Base-by-base conservation (phyloP, 1,140 invertebrate genomes). In the Brachionus paranguensis region DNA sequence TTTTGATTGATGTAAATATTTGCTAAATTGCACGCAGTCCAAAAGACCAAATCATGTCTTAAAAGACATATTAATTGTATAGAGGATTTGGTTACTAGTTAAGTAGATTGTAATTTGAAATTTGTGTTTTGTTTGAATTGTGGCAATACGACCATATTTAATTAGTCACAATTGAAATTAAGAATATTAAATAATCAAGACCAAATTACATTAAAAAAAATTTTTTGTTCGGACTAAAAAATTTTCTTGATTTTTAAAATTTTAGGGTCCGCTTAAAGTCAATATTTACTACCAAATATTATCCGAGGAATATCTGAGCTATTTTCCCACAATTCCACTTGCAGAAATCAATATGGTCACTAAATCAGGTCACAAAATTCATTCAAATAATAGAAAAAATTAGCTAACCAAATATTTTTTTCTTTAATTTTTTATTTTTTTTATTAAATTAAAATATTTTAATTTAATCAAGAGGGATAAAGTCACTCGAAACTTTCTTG, bases 1-100 rank as follows among this genome's bases (percentile, higher is more conserved):
- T 47, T 76, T 50, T 37, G 20, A 74, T 24, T 45, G 20, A 50
- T 50, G 72, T 50, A 76, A 76, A 76, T 76, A 76, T 76, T 76
- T 76, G 27, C 45, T 29, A 29, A 76, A 76, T 50, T 76, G 72
- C 45, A 74, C 41, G 37, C 27, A 50, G 8, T 27, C 24, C 20
- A 76, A 76, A 50, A 50, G 12, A 50, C 24, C 7, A 50, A 24
- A 37, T 50, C 17, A 14, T 76, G 33, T 41, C 12, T 72, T 72
- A 43, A 20, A 43, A 72, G 68, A 41, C 41, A 17, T 72, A 37
- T 60, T 60, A 60, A 60, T 60, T 60, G 53, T 60, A 60, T 60
- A 60, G 10, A 60, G 53, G n/a, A 60, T 60, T 60, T 24, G 17
- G 10, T 60, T 60, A 20, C 53, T 60, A 60, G 53, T 60, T 60